Base-by-base conservation (phyloP, 2,888 invertebrate species). In the Macrosoma leucophasiata region DNA sequence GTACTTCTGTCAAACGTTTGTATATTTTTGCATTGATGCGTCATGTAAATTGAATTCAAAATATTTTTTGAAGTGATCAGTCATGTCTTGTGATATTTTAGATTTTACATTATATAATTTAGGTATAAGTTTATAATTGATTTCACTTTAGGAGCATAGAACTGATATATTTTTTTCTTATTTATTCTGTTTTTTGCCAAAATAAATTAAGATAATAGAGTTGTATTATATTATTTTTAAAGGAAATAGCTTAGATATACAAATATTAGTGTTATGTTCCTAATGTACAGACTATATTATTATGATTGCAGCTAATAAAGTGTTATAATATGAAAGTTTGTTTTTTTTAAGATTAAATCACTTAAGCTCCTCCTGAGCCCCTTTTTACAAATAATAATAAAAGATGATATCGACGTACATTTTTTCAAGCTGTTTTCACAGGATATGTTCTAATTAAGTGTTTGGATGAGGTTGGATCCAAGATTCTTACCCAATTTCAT, bases 21-120 rank as follows among this genome's bases (percentile, higher is more conserved):
- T 25, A 31, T 28, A 24, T 39, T 22, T 26, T 15, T 39, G 4
- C 13, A 27, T 34, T 24, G 8, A 15, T 37, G 22, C 17, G 22
- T 15, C 25, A 31, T 38, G 23, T 25, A 36, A 32, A 29, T 28
- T 25, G 28, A 29, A 32, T 32, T n/a, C n/a, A n/a, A n/a, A 19
- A 28, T 22, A 35, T 38, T 56, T 48, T 52, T 42, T 41, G 50
- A 56, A 55, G 55, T 58, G 55, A 61, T 64, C 63, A 70, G 71
- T 71, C 72, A 68, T 71, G 57, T 70, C 72, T 75, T 76, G 77
- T 76, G 76, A 76, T 76, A 75, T 71, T 60, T 64, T 75, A 74
- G 71, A 49, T 62, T 59, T 27, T 41, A 28, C 46, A 44, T 49
- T 46, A n/a, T 45, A 39, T 47, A 46, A 47, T 41, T 39, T 47